Percentiles rank a stretch among this genome's conserved stretches.
Evolutionary conservation across 1,140 invertebrate species (phyloP).

Genomic region (Oryctes rhinoceros): DNA sequence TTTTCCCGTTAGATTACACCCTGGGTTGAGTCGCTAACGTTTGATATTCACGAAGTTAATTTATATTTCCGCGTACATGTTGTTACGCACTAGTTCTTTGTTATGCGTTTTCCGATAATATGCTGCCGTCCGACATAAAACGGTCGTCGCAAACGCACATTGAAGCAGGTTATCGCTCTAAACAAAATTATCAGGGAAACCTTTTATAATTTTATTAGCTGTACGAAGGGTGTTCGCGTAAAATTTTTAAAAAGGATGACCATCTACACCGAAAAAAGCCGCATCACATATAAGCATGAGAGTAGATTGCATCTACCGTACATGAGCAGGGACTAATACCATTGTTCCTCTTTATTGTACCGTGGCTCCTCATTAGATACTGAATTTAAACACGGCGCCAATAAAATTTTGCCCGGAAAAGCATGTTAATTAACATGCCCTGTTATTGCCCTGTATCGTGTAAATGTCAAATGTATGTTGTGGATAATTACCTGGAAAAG

Average conservation of each 20-base stretch:
- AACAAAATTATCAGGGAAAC: slow-evolving; percentile 22
- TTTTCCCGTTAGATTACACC: too few species aligned
- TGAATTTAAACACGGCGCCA: slow-evolving; percentile 12
- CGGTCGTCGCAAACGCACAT: background rate
- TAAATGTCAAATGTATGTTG: background rate
- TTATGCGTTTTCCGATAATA: too few species aligned
- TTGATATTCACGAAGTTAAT: too few species aligned
- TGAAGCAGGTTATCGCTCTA: background rate
- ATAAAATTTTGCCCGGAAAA: slow-evolving; percentile 10
- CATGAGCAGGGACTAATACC: slow-evolving; percentile 1
- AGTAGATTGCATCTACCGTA: slow-evolving; percentile 1
- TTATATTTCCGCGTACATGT: too few species aligned
- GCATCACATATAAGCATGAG: background rate
- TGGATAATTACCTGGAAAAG: background rate
- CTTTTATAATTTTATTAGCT: slow-evolving; percentile 30
- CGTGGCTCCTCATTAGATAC: slow-evolving; percentile 20
- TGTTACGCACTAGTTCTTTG: too few species aligned
- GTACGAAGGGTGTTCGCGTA: background rate
- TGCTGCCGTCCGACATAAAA: background rate
- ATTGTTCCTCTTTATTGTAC: slow-evolving; percentile 31
- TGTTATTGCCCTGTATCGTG: slow-evolving; percentile 16
- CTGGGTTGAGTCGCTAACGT: too few species aligned
- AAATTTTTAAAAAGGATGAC: slow-evolving; percentile 15
- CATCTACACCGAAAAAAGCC: background rate
- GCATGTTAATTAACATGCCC: slow-evolving; percentile 13